Percentiles rank a stretch among this genome's conserved stretches.
phyloP scores from a whole-genome alignment of 2,888 invertebrate species.

The Agriopis marginaria region DNA sequence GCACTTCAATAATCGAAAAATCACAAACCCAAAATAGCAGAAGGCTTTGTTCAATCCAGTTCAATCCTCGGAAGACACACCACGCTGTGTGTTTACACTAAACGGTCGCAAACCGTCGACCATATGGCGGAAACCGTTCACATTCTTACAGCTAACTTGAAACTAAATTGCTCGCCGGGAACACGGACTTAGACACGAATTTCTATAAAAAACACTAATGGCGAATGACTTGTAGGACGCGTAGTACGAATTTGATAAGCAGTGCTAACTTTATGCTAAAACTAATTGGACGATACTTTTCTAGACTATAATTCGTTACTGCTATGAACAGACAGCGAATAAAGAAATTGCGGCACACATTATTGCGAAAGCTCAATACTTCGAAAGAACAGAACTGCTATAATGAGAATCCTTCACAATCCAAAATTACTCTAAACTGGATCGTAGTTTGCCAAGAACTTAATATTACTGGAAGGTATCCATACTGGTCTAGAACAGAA shows the following conservation, averaged over 20 bases:
- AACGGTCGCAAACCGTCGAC: conserved; percentile 50
- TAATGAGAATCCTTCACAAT: too few species aligned
- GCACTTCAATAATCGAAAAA: background rate
- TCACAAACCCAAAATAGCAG: background rate
- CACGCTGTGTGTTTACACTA: conserved; percentile 17
- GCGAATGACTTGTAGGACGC: conserved; percentile 7
- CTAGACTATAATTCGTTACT: too few species aligned
- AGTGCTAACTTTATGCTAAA: background rate
- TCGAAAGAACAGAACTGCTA: too few species aligned
- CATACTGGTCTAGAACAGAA: background rate
- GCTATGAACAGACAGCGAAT: too few species aligned
- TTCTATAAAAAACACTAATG: conserved; percentile 19
- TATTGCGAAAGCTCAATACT: too few species aligned
- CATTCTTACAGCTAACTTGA: conserved; percentile 51
- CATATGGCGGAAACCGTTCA: conserved; percentile 76
- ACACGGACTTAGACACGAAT: conserved; percentile 27
- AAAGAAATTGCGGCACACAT: too few species aligned
- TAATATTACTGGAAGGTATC: background rate
- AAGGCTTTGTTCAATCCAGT: conserved; percentile 15
- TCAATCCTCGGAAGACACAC: conserved; percentile 10
- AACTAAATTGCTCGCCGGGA: conserved; percentile 22
- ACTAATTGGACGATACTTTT: background rate
- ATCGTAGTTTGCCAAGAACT: background rate
- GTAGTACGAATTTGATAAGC: conserved; percentile 11
- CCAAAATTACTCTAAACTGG: too few species aligned